Conservation (phyloP, 2,888 invertebrate species). For the Oxystoma pomonae region DNA sequence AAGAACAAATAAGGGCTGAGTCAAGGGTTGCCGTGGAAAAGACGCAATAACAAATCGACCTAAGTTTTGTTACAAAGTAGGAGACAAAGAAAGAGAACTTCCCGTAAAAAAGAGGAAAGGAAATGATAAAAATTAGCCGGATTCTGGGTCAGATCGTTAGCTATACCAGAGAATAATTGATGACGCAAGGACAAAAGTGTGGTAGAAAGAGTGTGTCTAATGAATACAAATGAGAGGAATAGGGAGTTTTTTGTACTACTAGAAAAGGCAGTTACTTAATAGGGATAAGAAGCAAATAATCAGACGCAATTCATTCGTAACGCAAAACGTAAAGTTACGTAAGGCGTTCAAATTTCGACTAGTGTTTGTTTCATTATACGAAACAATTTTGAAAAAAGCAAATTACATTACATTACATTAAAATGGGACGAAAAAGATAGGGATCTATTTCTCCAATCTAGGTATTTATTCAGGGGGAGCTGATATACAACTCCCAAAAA, state of each 20-base stretch:
- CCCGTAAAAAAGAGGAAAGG: background rate
- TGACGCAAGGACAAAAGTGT: background rate
- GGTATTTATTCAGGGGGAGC: too few species aligned
- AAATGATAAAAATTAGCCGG: background rate
- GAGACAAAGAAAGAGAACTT: background rate
- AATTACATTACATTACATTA: too few species aligned
- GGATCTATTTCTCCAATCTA: too few species aligned
- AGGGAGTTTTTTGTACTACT: background rate
- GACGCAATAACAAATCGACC: background rate
- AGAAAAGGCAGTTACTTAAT: too few species aligned
- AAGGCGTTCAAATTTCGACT: too few species aligned
- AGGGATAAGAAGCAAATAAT: too few species aligned
- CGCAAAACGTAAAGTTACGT: too few species aligned
- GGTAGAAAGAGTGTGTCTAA: background rate
- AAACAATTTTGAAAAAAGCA: too few species aligned
- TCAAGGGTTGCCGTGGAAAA: constrained; percentile 7
- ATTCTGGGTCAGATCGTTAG: background rate
- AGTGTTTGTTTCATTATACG: too few species aligned
- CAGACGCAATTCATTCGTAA: too few species aligned
- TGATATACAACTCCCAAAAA: too few species aligned
- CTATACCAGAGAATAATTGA: background rate
- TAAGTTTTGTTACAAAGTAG: background rate
- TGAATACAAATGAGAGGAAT: background rate
- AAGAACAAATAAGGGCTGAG: constrained; percentile 21
- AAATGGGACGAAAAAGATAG: too few species aligned